phyloP scores from a whole-genome alignment of 92 coral and sea anemone species.

The Anthopleura xanthogrammica region DNA sequence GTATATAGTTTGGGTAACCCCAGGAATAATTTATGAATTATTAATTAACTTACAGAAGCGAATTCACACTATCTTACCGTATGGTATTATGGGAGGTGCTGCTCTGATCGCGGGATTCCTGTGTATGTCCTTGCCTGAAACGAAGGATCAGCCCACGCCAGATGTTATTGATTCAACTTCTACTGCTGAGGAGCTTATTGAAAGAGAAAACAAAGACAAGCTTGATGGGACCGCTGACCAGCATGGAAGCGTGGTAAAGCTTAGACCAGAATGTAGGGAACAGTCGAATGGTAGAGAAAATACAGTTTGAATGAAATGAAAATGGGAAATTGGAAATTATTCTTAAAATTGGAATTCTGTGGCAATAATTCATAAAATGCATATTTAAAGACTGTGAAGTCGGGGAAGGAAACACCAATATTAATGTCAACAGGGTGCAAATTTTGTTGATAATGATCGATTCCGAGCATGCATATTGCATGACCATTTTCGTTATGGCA shows the following conservation, averaged over 20 bases:
- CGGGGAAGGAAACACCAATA: too few relatives aligned
- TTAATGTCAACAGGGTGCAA: too few relatives aligned
- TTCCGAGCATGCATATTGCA: too few relatives aligned
- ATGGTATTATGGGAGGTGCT: slow-evolving; percentile 50
- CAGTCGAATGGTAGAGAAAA: neutral
- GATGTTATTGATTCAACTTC: slow-evolving; percentile 33
- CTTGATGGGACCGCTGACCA: neutral
- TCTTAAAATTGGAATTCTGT: too few relatives aligned
- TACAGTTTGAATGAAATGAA: neutral
- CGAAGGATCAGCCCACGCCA: slow-evolving; percentile 47
- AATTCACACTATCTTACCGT: slow-evolving; percentile 46
- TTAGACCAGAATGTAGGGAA: neutral
- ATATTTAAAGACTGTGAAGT: too few relatives aligned
- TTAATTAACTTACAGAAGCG: slow-evolving; percentile 22
- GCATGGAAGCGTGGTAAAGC: neutral
- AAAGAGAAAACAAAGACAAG: slow-evolving; percentile 3
- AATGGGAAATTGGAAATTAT: too few relatives aligned
- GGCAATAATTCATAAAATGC: too few relatives aligned
- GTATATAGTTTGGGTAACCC: too few relatives aligned
- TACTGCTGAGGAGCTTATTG: slow-evolving; percentile 1
- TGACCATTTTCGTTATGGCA: too few relatives aligned
- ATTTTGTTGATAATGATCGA: too few relatives aligned
- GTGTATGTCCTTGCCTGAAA: slow-evolving; percentile 56
- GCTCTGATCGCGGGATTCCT: slow-evolving; percentile 52
- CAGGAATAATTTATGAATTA: neutral